Evolutionary conservation across 2,113 vertebrate genomes (phyloP).

Genomic region (Mandrillus leucophaeus): DNA sequence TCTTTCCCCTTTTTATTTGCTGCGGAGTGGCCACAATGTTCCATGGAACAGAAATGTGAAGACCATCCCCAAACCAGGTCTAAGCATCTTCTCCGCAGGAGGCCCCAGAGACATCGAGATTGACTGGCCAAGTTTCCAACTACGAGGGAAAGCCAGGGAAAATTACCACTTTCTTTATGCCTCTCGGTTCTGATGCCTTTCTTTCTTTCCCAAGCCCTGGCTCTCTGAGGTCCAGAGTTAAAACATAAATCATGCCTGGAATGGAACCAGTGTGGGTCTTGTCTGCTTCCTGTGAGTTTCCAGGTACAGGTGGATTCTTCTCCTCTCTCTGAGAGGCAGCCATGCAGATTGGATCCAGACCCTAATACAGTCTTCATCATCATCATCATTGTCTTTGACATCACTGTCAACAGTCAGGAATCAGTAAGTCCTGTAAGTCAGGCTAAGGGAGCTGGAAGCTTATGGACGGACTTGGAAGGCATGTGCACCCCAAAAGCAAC

Average conservation of each 20-base stretch:
- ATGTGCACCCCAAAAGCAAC: neutral
- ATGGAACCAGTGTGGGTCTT: neutral
- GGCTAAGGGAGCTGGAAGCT: neutral
- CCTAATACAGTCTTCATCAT: neutral
- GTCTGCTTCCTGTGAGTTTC: neutral
- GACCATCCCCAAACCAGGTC: too few relatives aligned
- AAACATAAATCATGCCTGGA: neutral
- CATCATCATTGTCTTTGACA: accelerated
- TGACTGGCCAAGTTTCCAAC: neutral
- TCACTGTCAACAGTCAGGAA: neutral
- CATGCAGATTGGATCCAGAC: neutral
- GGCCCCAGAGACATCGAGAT: neutral
- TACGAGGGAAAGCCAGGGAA: neutral
- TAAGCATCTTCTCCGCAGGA: neutral
- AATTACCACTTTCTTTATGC: neutral
- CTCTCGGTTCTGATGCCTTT: neutral
- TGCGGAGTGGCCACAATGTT: neutral
- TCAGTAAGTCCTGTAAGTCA: neutral
- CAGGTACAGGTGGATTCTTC: neutral
- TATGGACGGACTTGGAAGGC: neutral
- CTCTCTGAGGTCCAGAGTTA: neutral
- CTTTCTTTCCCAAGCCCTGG: neutral
- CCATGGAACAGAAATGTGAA: neutral
- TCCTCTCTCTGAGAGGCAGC: neutral
- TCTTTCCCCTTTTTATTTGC: neutral